phyloP scores from a whole-genome alignment of 2,797 vertebrate genomes.

The Huso huso region DNA sequence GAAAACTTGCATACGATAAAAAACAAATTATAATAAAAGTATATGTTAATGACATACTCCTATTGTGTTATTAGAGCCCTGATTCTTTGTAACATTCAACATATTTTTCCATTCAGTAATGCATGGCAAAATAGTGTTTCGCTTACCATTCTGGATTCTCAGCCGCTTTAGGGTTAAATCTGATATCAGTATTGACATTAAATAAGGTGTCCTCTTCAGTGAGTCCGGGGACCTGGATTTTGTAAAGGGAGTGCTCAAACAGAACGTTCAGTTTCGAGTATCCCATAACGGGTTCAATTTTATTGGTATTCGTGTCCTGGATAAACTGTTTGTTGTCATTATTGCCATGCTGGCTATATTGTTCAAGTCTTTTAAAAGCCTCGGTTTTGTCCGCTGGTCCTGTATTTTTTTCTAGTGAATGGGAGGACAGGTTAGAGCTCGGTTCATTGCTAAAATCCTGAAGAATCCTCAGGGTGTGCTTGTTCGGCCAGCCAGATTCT shows the following conservation, averaged over 20 bases:
- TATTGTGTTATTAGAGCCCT: no score
- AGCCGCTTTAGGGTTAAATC: slow-evolving; percentile 82
- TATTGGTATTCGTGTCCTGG: slow-evolving; percentile 31
- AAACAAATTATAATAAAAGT: no score
- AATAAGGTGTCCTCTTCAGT: slow-evolving; percentile 83
- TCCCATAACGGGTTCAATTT: slow-evolving; percentile 34
- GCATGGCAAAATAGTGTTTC: no score
- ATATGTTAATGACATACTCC: no score
- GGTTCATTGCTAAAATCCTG: slow-evolving; percentile 94
- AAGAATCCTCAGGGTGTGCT: slow-evolving; percentile 87
- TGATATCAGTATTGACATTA: slow-evolving; percentile 87
- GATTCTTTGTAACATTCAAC: no score
- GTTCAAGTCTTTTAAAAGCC: slow-evolving; percentile 39
- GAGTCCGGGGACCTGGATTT: slow-evolving; percentile 55
- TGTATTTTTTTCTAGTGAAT: slow-evolving; percentile 66
- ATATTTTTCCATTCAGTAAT: no score
- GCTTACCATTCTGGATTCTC: slow-evolving; percentile 82
- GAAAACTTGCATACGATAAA: no score
- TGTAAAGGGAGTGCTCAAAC: slow-evolving; percentile 79
- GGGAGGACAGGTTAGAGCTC: slow-evolving; percentile 77
- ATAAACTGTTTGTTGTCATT: slow-evolving; percentile 45
- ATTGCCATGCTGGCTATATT: slow-evolving; percentile 37
- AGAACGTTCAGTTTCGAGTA: slow-evolving; percentile 66
- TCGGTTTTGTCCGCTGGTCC: slow-evolving; percentile 41
- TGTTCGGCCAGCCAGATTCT: slow-evolving; percentile 76